Evolutionary conservation across 64 coral and sea anemone genomes (phyloP).

Genomic region (Porites lutea): DNA sequence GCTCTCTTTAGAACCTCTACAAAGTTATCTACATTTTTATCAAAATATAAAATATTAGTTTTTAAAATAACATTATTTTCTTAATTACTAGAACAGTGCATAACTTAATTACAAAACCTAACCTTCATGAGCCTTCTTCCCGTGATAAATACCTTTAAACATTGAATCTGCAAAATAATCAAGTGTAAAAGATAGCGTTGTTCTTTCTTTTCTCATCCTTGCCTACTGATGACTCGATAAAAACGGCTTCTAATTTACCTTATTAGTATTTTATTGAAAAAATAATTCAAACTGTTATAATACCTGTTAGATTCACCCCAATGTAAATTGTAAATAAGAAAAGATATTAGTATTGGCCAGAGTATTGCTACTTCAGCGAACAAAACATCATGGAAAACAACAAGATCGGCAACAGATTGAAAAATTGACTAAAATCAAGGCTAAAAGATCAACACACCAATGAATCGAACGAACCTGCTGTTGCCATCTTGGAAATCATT

Average conservation of each 20-base stretch:
- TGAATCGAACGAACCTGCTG: conserved; percentile 48
- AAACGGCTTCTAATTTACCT: no score
- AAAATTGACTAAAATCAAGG: not conserved
- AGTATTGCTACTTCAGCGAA: not conserved
- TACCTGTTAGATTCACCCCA: conserved; percentile 95
- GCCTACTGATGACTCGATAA: no score
- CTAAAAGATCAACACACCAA: conserved; percentile 50
- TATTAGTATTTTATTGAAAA: no score
- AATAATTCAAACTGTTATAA: no score
- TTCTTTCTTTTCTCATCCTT: no score
- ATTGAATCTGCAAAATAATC: conserved; percentile 70
- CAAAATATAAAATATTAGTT: not conserved
- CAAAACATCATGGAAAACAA: not conserved
- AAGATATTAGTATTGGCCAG: not conserved
- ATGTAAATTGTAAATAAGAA: conserved; percentile 63
- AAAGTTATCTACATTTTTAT: conserved; percentile 75
- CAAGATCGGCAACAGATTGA: not conserved
- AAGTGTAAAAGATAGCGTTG: no score
- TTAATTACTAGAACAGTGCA: not conserved
- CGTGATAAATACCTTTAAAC: conserved; percentile 86
- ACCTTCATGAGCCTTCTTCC: conserved; percentile 82
- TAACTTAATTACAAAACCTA: not conserved
- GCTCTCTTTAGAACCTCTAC: conserved; percentile 82
- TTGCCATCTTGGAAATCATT: conserved; percentile 93
- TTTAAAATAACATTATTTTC: no score